A percentile compares a stretch with the other conserved stretches of the same genome.
Conservation (phyloP, 2,888 invertebrate species). For the Coenonympha arcania region DNA sequence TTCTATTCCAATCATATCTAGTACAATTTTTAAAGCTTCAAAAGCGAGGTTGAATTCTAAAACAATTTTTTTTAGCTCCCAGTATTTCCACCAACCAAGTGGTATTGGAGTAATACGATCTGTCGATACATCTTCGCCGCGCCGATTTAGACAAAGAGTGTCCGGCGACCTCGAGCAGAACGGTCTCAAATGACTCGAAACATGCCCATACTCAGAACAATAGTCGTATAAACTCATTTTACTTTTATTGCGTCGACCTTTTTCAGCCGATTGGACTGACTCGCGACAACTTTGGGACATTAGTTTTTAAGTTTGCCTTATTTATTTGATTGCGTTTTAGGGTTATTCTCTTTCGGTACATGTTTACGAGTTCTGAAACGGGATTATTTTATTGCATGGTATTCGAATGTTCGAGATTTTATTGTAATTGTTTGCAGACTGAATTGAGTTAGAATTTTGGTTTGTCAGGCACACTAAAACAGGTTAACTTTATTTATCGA, state of each 20-base stretch:
- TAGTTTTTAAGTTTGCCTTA: conserved; percentile 18
- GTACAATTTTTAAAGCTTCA: background rate
- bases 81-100: conserved; percentile 18
- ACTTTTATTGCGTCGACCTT: conserved; percentile 41
- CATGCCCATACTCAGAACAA: conserved; percentile 16
- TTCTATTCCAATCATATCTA: background rate
- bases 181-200: conserved; percentile 34
- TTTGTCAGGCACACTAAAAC: no score
- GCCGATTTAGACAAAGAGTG: conserved; percentile 39
- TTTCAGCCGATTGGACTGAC: conserved; percentile 29
- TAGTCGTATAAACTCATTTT: conserved; percentile 26
- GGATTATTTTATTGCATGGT: background rate
- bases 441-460: no score
- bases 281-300: conserved; percentile 15
- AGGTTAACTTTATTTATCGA: no score
- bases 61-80: conserved; percentile 14
- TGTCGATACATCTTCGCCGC: conserved; percentile 17
- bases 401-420: background rate
- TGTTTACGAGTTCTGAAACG: background rate
- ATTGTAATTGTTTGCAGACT: no score
- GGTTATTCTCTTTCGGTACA: conserved; percentile 7
- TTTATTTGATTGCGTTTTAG: conserved; percentile 15
- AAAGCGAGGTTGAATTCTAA: background rate
- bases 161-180: conserved; percentile 39
- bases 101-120: conserved; percentile 12